phyloP scores from a whole-genome alignment of 2,113 vertebrate species.

The Crotalus helleri region DNA sequence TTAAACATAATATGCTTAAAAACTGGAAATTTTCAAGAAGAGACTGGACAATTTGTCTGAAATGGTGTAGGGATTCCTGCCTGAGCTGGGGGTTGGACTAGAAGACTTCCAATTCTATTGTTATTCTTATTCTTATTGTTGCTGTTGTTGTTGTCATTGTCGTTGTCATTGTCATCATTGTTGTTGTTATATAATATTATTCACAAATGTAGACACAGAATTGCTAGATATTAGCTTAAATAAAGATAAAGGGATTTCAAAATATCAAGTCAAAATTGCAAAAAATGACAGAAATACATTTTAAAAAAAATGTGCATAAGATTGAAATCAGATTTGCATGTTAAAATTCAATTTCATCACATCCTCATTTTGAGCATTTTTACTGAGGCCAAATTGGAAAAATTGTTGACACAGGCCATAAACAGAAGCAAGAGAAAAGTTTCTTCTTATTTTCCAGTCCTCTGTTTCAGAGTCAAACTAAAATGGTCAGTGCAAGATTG shows the following conservation, averaged over 20 bases:
- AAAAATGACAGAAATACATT: not conserved
- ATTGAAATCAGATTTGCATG: not conserved
- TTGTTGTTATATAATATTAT: slow-evolving; percentile 14
- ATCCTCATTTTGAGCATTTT: not conserved
- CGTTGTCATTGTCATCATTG: too few relatives aligned
- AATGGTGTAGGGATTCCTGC: too few relatives aligned
- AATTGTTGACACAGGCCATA: not conserved
- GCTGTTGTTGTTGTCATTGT: too few relatives aligned
- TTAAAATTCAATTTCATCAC: not conserved
- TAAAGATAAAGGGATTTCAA: slow-evolving; percentile 2
- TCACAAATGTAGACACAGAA: not conserved
- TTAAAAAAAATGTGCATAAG: not conserved
- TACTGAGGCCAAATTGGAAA: not conserved
- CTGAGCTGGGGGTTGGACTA: too few relatives aligned
- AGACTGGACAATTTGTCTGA: too few relatives aligned
- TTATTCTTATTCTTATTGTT: too few relatives aligned
- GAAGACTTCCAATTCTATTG: too few relatives aligned
- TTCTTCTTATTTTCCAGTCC: too few relatives aligned
- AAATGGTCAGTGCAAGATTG: not conserved
- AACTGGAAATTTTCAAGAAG: too few relatives aligned
- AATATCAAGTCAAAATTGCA: not conserved
- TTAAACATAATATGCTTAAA: not conserved
- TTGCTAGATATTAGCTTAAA: slow-evolving; percentile 3
- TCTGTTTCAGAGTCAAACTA: not conserved
- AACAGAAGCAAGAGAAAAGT: not conserved